Evolutionary conservation across 1,140 invertebrate species (phyloP), one percentile per base, ranked within the genome.

Genomic region (Zaprionus inermis): DNA sequence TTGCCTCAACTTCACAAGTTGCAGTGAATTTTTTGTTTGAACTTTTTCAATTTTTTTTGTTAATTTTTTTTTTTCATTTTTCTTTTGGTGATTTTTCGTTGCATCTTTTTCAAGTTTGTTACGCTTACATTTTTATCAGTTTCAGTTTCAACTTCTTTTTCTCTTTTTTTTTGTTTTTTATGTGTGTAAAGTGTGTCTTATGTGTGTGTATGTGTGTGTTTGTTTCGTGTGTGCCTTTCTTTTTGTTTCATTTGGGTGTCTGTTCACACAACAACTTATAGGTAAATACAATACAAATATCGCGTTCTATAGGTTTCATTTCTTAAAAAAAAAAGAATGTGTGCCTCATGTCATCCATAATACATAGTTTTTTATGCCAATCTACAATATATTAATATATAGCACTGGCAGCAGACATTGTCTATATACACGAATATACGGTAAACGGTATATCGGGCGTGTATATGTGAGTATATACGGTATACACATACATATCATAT

Each of bases 281-380:
- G 77, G 76, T 84, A 80, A 89, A 89, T 89, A 89, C 84, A 88
- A 88, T 89, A 88, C 80, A 88, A 90, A 88, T 90, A 89, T 89
- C 84, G 80, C 80, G 77, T 70, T 83, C 77, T 80, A 74, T 84
- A 84, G 75, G 81, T 81, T 90, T 89, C 78, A 72, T 84, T 89
- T 84, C 85, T 89, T 84, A 70, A 85, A 89, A 83, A 85, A 86
- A 88, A 84, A 89, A 88, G 80, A 89, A 89, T 90, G 66, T 90
- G 51, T 89, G 81, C 85, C 85, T 89, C 85, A 89, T 84, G 56
- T 89, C 84, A 89, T 90, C 85, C 85, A 89, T 89, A 90, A 84
- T 84, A 89, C 80, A 89, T 78, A 69, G 66, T 73, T 20, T 12
- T 11, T 49, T 51, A 59, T 88, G 79, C 76, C 79, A 72, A 82